Conservation (phyloP, 2,888 invertebrate species). For the Mythimna pallens region DNA sequence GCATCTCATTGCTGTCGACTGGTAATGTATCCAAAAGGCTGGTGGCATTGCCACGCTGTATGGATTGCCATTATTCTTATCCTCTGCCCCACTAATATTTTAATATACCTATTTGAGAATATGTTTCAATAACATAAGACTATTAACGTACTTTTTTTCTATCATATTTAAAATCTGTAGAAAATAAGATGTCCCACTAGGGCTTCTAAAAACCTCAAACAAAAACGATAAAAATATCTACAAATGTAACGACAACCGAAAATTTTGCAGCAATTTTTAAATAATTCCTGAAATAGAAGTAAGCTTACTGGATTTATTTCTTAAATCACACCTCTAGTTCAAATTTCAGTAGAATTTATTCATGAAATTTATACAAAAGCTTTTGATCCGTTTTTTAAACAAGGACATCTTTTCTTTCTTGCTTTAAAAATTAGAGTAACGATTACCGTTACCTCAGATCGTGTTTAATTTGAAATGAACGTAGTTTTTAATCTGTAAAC, state of each 20-base stretch:
- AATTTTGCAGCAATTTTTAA: constrained; percentile 21
- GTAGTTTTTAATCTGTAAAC: neutral
- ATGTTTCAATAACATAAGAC: neutral
- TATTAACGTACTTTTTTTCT: neutral
- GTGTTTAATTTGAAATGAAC: constrained; percentile 17
- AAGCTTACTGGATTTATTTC: constrained; percentile 46
- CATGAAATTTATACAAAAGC: constrained; percentile 57
- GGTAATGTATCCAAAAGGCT: no score
- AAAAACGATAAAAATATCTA: constrained; percentile 11
- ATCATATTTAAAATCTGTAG: neutral
- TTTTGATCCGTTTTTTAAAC: constrained; percentile 51
- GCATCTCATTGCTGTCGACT: no score
- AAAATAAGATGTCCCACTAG: constrained; percentile 4
- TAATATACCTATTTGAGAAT: neutral
- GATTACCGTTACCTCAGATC: neutral
- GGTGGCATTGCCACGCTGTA: no score
- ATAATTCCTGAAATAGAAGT: constrained; percentile 52
- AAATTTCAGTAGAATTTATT: constrained; percentile 52
- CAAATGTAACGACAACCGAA: constrained; percentile 19
- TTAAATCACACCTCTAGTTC: constrained; percentile 44
- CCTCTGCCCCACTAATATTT: neutral
- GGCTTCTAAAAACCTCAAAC: neutral
- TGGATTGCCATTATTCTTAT: no score
- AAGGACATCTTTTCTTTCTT: constrained; percentile 31
- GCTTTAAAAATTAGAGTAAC: constrained; percentile 26